Evolutionary conservation across 2,888 invertebrate species (phyloP).

Genomic region (Ganaspis brasiliensis): DNA sequence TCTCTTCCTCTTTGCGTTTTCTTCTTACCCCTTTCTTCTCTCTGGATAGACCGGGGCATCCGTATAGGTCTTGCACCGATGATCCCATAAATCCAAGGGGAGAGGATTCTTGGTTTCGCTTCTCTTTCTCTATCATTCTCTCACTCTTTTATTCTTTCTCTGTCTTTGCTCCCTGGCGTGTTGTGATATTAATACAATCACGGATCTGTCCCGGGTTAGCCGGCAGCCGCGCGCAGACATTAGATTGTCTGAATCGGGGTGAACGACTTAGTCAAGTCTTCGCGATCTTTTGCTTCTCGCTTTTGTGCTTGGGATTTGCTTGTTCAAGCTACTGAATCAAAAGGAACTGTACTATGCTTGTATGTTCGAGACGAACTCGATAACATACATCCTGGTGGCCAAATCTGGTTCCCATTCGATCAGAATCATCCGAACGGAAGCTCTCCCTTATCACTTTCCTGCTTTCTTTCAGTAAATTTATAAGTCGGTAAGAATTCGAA

Average conservation of each 20-base stretch:
- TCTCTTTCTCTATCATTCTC: constrained; percentile 55
- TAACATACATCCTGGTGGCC: constrained; percentile 21
- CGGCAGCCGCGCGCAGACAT: constrained; percentile 78
- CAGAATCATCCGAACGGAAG: not conserved
- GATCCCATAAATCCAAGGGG: constrained; percentile 75
- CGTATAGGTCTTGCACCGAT: constrained; percentile 67
- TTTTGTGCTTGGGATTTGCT: constrained; percentile 71
- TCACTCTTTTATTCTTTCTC: constrained; percentile 59
- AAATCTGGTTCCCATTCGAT: not conserved
- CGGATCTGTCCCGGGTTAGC: constrained; percentile 80
- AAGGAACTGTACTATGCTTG: constrained; percentile 56
- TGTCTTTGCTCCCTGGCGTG: constrained; percentile 67
- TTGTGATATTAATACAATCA: constrained; percentile 81
- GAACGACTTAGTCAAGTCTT: constrained; percentile 76
- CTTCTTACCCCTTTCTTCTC: constrained; percentile 21
- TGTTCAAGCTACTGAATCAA: constrained; percentile 70
- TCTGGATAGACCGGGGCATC: constrained; percentile 43
- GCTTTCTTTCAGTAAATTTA: too few relatives aligned
- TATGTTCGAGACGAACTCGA: constrained; percentile 21
- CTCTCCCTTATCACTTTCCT: not conserved
- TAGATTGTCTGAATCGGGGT: constrained; percentile 81
- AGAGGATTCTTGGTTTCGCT: constrained; percentile 57
- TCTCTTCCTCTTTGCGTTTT: constrained; percentile 35
- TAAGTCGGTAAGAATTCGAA: too few relatives aligned
- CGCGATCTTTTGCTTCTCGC: constrained; percentile 58